Evolutionary conservation across 2,113 vertebrate genomes (phyloP).

Genomic region (Gnathonemus longibarbis): DNA sequence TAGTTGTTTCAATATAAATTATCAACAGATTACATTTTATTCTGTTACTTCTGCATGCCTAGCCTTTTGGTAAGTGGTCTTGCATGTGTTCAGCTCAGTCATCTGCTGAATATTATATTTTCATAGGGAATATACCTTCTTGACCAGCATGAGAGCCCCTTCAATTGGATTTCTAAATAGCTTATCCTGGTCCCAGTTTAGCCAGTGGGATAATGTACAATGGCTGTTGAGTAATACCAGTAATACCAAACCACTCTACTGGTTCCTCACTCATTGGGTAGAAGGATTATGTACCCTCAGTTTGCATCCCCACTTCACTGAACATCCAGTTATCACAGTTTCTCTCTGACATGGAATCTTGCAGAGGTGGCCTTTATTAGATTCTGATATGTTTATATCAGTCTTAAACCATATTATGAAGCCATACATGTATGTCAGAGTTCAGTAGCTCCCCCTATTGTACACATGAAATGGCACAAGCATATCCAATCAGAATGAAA

Average conservation of each 20-base stretch:
- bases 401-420: not conserved
- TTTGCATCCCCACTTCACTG: not conserved
- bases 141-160: not conserved
- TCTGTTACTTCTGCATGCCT: not conserved
- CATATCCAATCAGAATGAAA: not conserved
- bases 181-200: not conserved
- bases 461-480: not conserved
- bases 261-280: not conserved
- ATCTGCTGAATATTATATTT: not conserved
- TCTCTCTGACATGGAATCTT: not conserved
- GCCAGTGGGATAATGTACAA: not conserved
- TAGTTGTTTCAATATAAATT: not conserved
- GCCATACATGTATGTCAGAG: not conserved
- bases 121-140: not conserved
- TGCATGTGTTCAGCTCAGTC: not conserved
- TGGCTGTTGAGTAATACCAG: not conserved
- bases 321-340: not conserved
- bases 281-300: not conserved
- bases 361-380: not conserved
- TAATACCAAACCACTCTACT: not conserved
- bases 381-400: not conserved
- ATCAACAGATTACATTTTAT: not conserved
- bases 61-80: not conserved
- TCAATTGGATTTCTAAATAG: not conserved
- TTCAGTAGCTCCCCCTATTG: not conserved